A percentile compares a stretch with the other conserved stretches of the same genome.
These are phyloP conservation scores for Drosophila birchii DNA, from an alignment of 2,888 invertebrate species.

Conservation along the genomic window DNA sequence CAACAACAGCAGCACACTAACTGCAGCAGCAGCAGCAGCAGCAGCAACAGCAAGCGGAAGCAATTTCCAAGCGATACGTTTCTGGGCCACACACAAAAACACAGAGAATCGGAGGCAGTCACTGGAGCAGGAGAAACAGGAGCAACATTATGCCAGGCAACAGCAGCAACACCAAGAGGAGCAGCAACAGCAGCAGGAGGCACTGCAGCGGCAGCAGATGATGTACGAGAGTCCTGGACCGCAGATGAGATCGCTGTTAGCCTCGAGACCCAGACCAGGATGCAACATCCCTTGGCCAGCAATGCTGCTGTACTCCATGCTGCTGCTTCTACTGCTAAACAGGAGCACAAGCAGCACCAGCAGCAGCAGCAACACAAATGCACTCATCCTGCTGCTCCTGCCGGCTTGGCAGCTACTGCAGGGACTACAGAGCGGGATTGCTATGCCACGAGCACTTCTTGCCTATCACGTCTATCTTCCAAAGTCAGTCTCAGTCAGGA, in stretches of 20 bases:
- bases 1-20: conserved; percentile 63
- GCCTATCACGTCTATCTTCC: conserved; percentile 82
- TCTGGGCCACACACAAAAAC: conserved; percentile 61
- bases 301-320: conserved; percentile 57
- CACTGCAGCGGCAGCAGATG: conserved; percentile 57
- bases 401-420: conserved; percentile 62
- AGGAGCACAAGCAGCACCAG: neutral
- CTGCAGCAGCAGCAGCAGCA: conserved; percentile 60
- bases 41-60: conserved; percentile 70
- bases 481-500: conserved; percentile 61
- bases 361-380: conserved; percentile 7
- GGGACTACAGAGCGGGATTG: conserved; percentile 52
- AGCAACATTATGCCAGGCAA: conserved; percentile 57
- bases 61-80: conserved; percentile 74
- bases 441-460: conserved; percentile 44
- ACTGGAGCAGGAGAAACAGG: conserved; percentile 17
- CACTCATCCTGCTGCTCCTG: conserved; percentile 16
- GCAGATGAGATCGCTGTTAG: conserved; percentile 61
- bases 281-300: conserved; percentile 70
- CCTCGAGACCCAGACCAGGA: conserved; percentile 37
- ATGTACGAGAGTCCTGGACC: conserved; percentile 71
- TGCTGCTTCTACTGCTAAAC: conserved; percentile 39
- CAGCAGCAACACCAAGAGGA: conserved; percentile 36
- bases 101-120: conserved; percentile 53
- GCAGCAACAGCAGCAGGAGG: conserved; percentile 43